Base-by-base conservation (phyloP, 2,888 invertebrate species). In the Cerceris ruficornis region DNA sequence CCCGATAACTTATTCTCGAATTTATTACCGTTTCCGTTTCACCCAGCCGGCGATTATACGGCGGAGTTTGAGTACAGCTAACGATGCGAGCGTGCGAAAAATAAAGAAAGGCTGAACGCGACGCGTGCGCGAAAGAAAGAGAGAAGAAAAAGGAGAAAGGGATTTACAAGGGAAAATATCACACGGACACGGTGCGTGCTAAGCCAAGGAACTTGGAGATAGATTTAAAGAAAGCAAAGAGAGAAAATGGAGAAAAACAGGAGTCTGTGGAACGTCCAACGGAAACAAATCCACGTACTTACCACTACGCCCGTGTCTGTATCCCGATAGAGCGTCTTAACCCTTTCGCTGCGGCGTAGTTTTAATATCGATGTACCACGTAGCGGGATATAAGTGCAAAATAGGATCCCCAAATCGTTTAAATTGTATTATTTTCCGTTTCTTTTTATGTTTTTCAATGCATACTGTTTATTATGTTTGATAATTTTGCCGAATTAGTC, bases 201-300 rank as follows among this genome's bases (percentile, higher is more conserved):
- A 28, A 28, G 28, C 28, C 28, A 28, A 28, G 28, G 4, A 28
- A 28, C 28, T 28, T 28, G 28, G 4, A 28, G 28, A 28, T 28
- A 28, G 28, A 28, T 28, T 28, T 28, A 28, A 28, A 28, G 28
- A 28, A 28, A 28, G 28, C 28, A 4, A 4, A 28, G 28, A 28
- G 2, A 28, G 28, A 28, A 28, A n/a, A 28, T 4, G 28, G 28
- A 28, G 28, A 28, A 28, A 28, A 28, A 4, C 28, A 28, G 4
- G 28, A 2, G 28, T 28, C 13, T 6, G 15, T 46, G 46, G 46
- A 50, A 62, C 39, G 41, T 11, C 39, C 69, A 66, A 28, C 28
- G 49, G 58, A 57, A 54, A 62, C 17, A 62, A 62, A 57, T 70
- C 69, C 46, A 77, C 67, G 86, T 85, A 83, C 83, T 85, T 85